These are phyloP conservation scores for Alauda arvensis DNA, from an alignment of 2,797 vertebrate species.

Conservation along the genomic window DNA sequence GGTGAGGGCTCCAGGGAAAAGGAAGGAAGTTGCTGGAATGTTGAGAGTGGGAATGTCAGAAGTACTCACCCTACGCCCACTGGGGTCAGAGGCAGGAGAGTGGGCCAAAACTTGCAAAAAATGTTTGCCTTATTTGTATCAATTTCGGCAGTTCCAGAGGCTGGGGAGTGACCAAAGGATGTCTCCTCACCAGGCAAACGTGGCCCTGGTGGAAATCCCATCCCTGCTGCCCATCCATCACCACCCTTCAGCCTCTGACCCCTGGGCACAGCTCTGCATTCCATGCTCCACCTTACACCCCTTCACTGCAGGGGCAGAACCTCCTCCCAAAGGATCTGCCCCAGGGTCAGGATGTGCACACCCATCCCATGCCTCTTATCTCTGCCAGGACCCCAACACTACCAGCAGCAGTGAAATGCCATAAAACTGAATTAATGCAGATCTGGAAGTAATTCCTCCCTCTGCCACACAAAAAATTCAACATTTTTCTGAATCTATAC, in stretches of 20 bases:
- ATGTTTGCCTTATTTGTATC: conserved; percentile 12
- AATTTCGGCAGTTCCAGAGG: background rate
- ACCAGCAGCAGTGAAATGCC: background rate
- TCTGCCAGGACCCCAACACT: background rate
- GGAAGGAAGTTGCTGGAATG: conserved; percentile 40
- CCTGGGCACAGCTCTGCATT: background rate
- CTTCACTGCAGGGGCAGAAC: background rate
- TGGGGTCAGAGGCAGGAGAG: conserved; percentile 14
- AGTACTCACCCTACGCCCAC: conserved; percentile 32
- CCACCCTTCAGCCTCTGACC: background rate
- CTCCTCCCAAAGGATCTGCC: background rate
- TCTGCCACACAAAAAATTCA: background rate
- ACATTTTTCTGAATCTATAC: background rate
- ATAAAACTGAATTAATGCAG: background rate
- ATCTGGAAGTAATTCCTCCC: background rate
- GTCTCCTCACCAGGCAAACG: background rate
- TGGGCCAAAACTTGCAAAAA: background rate
- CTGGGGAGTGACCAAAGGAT: background rate
- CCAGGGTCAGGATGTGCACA: no score
- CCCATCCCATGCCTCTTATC: background rate
- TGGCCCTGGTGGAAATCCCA: background rate
- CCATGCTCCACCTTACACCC: accelerated
- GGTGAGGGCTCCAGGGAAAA: conserved; percentile 43
- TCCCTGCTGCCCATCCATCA: background rate
- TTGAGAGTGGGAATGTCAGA: conserved; percentile 26